Evolutionary conservation across 2,888 invertebrate genomes (phyloP).

Genomic region (Siphlonurus alternatus): DNA sequence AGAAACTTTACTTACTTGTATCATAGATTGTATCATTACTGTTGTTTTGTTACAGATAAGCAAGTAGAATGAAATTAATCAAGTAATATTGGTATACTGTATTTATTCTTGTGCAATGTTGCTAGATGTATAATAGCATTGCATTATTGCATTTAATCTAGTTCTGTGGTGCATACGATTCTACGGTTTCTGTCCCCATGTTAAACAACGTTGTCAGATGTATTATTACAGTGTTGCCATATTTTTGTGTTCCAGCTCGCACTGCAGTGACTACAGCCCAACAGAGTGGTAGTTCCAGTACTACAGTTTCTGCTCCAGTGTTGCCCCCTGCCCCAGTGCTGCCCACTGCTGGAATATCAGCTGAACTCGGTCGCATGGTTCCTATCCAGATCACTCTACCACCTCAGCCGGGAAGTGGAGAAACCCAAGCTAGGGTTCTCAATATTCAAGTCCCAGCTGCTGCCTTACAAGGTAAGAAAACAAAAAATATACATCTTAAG

Average conservation of each 20-base stretch:
- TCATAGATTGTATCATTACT: no score
- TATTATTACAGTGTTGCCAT: not conserved
- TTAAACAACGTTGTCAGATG: no score
- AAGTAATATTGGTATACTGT: no score
- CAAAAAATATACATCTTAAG: no score
- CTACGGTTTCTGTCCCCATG: no score
- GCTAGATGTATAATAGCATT: no score
- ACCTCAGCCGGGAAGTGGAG: constrained; percentile 53
- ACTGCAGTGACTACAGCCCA: constrained; percentile 11
- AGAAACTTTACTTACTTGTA: no score
- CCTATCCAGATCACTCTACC: constrained; percentile 59
- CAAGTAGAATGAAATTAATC: no score
- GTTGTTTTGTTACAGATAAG: no score
- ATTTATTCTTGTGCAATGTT: no score
- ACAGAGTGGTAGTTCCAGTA: constrained; percentile 15
- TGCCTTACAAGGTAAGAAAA: constrained; percentile 48
- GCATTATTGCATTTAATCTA: no score
- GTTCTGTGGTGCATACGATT: no score
- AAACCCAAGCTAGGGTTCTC: constrained; percentile 51
- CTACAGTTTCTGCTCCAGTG: constrained; percentile 12
- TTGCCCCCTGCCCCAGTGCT: not conserved
- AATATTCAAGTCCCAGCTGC: constrained; percentile 85
- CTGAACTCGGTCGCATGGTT: constrained; percentile 21
- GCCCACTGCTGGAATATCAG: not conserved
- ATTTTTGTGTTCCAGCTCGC: constrained; percentile 3